Base-by-base conservation (phyloP, 2,113 vertebrate species). In the Xenotilapia leptura region DNA sequence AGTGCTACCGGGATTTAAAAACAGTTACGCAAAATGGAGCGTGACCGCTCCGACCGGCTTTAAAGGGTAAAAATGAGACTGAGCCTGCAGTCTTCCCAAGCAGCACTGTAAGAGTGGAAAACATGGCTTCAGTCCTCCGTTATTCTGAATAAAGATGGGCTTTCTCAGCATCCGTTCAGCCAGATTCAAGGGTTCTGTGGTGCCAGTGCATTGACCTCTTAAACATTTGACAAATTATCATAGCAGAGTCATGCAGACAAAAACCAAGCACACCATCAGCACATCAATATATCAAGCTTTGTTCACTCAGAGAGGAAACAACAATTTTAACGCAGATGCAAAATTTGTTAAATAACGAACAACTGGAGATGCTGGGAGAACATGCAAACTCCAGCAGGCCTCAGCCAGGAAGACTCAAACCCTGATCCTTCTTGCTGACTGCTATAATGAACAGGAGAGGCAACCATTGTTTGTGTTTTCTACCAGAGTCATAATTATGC, bases 41-140 rank as follows among this genome's bases (percentile, higher is more conserved):
- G 7, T 33, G 33, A 0, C 7, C 1, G 7, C 33, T 33, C 7
- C 0, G 3, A 33, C 33, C 7, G 33, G 33, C 7, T 33, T 1
- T 33, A 33, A 33, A 33, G 33, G 33, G 33, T 49, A 49, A 28
- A 49, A 75, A 47, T 75, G 9, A 47, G 14, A 73, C 0, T 2
- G 23, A 11, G 21, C 40, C 40, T 73, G 12, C 23, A 28, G 23
- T 49, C 42, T 49, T 28, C 6, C 23, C 15, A 10, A 77, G 42
- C 15, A 77, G 1, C 6, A 77, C 40, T 47, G 40, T 45, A 23
- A 15, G 23, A 5, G 40, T 73, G 38, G 40, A 73, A 73, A 10
- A 0, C 21, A 26, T 45, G 68, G 8, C 4, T 45, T 73, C 14
- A 3, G 4, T 17, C 10, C 9, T 45, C 14, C 9, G 40, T 45